Evolutionary conservation across 1,140 invertebrate genomes (phyloP).

Genomic region (Trichonephila clavipes): DNA sequence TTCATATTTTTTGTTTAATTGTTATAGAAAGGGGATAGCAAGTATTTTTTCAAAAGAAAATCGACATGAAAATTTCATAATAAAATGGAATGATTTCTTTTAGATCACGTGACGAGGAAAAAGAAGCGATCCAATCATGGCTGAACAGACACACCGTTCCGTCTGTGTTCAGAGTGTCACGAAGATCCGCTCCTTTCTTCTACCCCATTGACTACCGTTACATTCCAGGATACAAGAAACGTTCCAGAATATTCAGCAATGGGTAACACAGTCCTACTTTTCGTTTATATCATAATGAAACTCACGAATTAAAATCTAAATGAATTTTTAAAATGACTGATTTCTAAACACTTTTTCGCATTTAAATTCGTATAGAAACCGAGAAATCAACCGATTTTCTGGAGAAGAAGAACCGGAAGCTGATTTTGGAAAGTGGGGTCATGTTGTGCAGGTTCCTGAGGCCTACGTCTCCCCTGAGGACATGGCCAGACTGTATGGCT

Average conservation of each 20-base stretch:
- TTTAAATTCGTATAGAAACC: neutral
- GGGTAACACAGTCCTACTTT: neutral
- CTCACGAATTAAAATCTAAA: too few relatives aligned
- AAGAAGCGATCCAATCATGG: conserved; percentile 58
- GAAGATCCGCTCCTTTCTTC: conserved; percentile 66
- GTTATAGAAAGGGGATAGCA: too few relatives aligned
- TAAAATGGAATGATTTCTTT: neutral
- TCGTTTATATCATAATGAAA: too few relatives aligned
- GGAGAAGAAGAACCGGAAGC: conserved; percentile 3
- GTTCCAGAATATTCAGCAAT: conserved; percentile 49
- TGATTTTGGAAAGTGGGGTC: conserved; percentile 66
- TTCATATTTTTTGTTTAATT: too few relatives aligned
- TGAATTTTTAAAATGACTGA: too few relatives aligned
- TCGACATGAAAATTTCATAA: too few relatives aligned
- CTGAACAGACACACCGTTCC: conserved; percentile 58
- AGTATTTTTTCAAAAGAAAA: too few relatives aligned
- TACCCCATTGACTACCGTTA: conserved; percentile 74
- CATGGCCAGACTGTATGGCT: conserved; percentile 70
- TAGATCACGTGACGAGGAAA: conserved; percentile 47
- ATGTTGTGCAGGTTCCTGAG: conserved; percentile 62
- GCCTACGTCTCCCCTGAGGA: conserved; percentile 66
- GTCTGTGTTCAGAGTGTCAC: conserved; percentile 32
- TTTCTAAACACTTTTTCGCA: too few relatives aligned
- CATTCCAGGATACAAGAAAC: conserved; percentile 63
- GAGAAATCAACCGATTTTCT: neutral